These are phyloP conservation scores for Lordiphosa andalusiaca DNA, from an alignment of 2,888 invertebrate species.

Conservation along the genomic window DNA sequence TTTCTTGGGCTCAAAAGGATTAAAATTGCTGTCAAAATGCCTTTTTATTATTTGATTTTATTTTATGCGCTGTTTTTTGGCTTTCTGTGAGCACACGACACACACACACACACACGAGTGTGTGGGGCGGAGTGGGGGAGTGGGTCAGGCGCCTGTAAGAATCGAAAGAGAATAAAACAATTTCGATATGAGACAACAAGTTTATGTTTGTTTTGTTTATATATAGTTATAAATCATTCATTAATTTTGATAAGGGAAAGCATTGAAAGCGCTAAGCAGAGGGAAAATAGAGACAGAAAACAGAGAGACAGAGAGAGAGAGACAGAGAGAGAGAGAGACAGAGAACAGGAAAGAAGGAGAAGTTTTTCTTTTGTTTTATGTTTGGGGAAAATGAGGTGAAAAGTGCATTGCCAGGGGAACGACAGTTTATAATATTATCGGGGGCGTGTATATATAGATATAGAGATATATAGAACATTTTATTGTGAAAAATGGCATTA, in stretches of 20 bases:
- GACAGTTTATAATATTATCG: slow-evolving; percentile 1
- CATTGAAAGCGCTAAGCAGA: slow-evolving; percentile 36
- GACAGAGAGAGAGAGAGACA: slow-evolving; percentile 12
- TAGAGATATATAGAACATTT: slow-evolving; percentile 40
- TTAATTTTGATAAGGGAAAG: slow-evolving; percentile 35
- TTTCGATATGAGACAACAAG: slow-evolving; percentile 66
- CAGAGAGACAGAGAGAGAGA: slow-evolving; percentile 10
- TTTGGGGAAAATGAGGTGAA: slow-evolving; percentile 25
- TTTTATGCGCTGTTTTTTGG: slow-evolving; percentile 26
- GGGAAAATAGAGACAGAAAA: slow-evolving; percentile 14
- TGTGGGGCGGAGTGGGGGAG: slow-evolving; percentile 39
- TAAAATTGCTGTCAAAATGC: slow-evolving; percentile 7
- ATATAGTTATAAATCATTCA: slow-evolving; percentile 21
- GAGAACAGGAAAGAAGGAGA: slow-evolving; percentile 11
- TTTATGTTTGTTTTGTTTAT: slow-evolving; percentile 37
- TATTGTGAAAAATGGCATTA: slow-evolving; percentile 51
- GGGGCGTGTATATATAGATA: slow-evolving; percentile 15
- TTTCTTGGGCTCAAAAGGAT: slow-evolving; percentile 4
- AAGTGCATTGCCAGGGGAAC: slow-evolving; percentile 27
- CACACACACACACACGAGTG: slow-evolving; percentile 22
- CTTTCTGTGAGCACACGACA: slow-evolving; percentile 33
- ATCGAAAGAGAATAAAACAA: slow-evolving; percentile 76
- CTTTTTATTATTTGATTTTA: slow-evolving; percentile 16
- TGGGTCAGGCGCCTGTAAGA: slow-evolving; percentile 62
- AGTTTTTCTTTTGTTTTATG: slow-evolving; percentile 4